phyloP scores from a whole-genome alignment of 2,888 invertebrate species.

The Lepidochrysops patricia region DNA sequence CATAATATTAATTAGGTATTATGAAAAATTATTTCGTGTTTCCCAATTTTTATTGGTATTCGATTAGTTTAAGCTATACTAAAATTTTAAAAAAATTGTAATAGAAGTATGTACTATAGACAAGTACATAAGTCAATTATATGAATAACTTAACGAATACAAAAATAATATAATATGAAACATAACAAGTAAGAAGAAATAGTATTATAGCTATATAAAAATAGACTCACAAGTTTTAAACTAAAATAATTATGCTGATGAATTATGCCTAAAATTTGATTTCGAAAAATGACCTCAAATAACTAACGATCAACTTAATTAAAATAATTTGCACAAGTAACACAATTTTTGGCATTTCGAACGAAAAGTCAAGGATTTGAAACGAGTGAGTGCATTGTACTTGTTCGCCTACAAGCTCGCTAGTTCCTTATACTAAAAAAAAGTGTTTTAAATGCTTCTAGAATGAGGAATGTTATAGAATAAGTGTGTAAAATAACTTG shows the following conservation, averaged over 20 bases:
- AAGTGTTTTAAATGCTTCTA: neutral
- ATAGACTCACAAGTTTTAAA: too few relatives aligned
- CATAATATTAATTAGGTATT: neutral
- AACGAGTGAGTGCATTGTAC: slow-evolving; percentile 19
- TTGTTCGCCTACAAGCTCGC: slow-evolving; percentile 21
- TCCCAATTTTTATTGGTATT: too few relatives aligned
- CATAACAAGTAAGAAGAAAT: too few relatives aligned
- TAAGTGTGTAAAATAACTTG: too few relatives aligned
- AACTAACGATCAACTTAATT: neutral
- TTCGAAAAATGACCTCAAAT: neutral
- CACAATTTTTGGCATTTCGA: slow-evolving; percentile 18
- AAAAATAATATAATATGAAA: too few relatives aligned
- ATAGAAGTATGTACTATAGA: too few relatives aligned
- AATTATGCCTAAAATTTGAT: neutral
- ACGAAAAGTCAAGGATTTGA: slow-evolving; percentile 23
- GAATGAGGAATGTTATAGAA: too few relatives aligned
- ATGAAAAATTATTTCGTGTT: neutral
- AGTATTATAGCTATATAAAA: too few relatives aligned
- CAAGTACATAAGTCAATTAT: too few relatives aligned
- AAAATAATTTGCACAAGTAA: neutral
- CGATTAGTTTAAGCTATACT: too few relatives aligned
- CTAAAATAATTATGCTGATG: neutral
- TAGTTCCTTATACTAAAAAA: slow-evolving; percentile 18
- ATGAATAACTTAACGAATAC: too few relatives aligned
- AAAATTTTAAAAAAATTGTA: too few relatives aligned